These are phyloP conservation scores for Nycteola revayana DNA, from an alignment of 2,888 invertebrate species.

Conservation along the genomic window DNA sequence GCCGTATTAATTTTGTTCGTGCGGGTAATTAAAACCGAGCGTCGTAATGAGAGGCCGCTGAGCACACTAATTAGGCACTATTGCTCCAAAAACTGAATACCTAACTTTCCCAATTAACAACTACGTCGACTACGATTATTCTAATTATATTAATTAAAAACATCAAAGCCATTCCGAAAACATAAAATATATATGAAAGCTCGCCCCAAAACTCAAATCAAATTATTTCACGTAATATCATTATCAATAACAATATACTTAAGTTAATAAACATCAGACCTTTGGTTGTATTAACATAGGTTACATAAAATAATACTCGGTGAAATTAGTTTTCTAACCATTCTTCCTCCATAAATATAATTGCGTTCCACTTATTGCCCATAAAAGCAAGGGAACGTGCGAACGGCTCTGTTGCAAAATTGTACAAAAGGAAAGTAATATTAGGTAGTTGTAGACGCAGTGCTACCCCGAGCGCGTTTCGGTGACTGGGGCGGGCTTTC, in stretches of 20 bases:
- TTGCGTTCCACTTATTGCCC: constrained; percentile 82
- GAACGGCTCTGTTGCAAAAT: constrained; percentile 80
- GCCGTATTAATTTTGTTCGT: constrained; percentile 52
- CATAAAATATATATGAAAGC: no score
- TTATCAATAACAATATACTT: background rate
- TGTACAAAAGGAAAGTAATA: constrained; percentile 82
- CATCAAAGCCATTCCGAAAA: constrained; percentile 12
- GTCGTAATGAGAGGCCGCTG: constrained; percentile 57
- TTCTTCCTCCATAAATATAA: constrained; percentile 79
- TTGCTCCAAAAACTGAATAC: constrained; percentile 60
- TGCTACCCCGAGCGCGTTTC: constrained; percentile 70
- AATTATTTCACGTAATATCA: no score
- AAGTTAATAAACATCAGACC: constrained; percentile 23
- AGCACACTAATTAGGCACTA: constrained; percentile 63
- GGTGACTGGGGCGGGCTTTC: constrained; percentile 80
- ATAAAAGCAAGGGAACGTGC: constrained; percentile 80
- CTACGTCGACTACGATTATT: constrained; percentile 41
- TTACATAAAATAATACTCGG: constrained; percentile 60
- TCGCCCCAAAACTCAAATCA: no score
- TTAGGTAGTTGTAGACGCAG: constrained; percentile 73
- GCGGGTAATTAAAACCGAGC: constrained; percentile 62
- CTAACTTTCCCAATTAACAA: constrained; percentile 65
- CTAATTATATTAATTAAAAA: constrained; percentile 41
- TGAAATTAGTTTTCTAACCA: constrained; percentile 79
- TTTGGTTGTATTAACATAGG: constrained; percentile 25